These are phyloP conservation scores for Beris morrisii DNA, from an alignment of 2,888 invertebrate species.

Conservation along the genomic window DNA sequence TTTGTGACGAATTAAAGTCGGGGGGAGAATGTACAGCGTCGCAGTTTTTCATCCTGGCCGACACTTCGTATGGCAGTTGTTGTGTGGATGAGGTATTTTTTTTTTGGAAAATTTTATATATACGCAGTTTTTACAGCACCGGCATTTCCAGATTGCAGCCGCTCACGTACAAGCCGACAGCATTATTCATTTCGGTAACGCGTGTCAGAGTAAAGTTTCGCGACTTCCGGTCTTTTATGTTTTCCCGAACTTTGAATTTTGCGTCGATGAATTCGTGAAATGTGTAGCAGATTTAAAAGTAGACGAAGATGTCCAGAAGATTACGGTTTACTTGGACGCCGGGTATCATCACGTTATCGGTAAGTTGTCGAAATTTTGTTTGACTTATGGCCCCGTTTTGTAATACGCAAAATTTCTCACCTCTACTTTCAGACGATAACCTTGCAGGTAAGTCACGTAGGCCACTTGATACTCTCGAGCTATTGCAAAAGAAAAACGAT, in stretches of 20 bases:
- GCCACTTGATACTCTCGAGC: background rate
- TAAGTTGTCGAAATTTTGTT: conserved; percentile 42
- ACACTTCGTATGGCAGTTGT: conserved; percentile 87
- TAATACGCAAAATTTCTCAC: background rate
- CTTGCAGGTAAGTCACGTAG: conserved; percentile 26
- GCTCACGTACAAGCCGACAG: conserved; percentile 84
- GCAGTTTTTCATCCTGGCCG: conserved; percentile 80
- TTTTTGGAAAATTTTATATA: too few species aligned
- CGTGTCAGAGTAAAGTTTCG: conserved; percentile 77
- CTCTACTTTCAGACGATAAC: conserved; percentile 9
- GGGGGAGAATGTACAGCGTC: conserved; percentile 48
- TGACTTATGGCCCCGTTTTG: background rate
- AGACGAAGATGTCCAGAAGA: conserved; percentile 46
- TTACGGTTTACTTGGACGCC: conserved; percentile 69
- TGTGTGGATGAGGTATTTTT: conserved; percentile 53
- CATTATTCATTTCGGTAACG: conserved; percentile 88
- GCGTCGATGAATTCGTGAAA: conserved; percentile 56
- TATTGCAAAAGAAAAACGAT: background rate
- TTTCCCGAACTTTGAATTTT: conserved; percentile 65
- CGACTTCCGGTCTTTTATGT: conserved; percentile 77
- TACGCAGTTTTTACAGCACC: conserved; percentile 7
- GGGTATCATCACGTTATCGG: conserved; percentile 66
- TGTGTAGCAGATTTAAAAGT: conserved; percentile 44
- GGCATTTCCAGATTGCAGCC: conserved; percentile 74
- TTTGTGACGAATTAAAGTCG: conserved; percentile 63